These are phyloP conservation scores for Hemicrepidius hirtus DNA, from an alignment of 2,888 invertebrate genomes.

Conservation along the genomic window DNA sequence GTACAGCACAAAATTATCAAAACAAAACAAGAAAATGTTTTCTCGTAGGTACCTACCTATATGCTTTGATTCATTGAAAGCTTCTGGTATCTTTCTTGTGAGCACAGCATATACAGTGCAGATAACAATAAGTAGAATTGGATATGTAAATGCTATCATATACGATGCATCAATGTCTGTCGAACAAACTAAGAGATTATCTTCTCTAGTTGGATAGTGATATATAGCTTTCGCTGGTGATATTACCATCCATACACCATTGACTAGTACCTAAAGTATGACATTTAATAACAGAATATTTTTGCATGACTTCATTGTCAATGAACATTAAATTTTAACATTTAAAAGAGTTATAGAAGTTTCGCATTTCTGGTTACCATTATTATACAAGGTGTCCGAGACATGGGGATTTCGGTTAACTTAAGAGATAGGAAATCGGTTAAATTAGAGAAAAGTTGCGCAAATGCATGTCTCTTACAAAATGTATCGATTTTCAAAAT, in stretches of 20 bases:
- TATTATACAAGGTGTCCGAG: no score
- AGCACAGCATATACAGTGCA: slow-evolving; percentile 98
- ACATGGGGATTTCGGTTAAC: no score
- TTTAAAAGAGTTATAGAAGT: no score
- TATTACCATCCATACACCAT: slow-evolving; percentile 93
- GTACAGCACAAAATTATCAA: no score
- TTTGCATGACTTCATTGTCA: no score
- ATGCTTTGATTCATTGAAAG: slow-evolving; percentile 98
- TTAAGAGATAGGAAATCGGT: no score
- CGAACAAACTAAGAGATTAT: slow-evolving; percentile 94
- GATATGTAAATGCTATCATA: slow-evolving; percentile 95
- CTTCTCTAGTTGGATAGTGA: slow-evolving; percentile 93
- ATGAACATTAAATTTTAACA: no score
- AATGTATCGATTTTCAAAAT: no score
- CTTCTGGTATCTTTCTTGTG: slow-evolving; percentile 97
- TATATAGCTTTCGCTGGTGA: slow-evolving; percentile 92
- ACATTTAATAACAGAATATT: no score
- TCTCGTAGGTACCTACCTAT: slow-evolving; percentile 85
- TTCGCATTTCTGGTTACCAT: not conserved
- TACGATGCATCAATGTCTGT: slow-evolving; percentile 95
- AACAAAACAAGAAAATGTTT: not conserved
- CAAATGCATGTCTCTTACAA: no score
- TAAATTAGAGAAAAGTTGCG: no score
- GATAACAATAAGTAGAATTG: slow-evolving; percentile 90
- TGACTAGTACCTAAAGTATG: slow-evolving; percentile 83